Percentiles rank a stretch among this genome's conserved stretches.
phyloP scores from a whole-genome alignment of 1,140 invertebrate genomes.

The Orchesella cincta region DNA sequence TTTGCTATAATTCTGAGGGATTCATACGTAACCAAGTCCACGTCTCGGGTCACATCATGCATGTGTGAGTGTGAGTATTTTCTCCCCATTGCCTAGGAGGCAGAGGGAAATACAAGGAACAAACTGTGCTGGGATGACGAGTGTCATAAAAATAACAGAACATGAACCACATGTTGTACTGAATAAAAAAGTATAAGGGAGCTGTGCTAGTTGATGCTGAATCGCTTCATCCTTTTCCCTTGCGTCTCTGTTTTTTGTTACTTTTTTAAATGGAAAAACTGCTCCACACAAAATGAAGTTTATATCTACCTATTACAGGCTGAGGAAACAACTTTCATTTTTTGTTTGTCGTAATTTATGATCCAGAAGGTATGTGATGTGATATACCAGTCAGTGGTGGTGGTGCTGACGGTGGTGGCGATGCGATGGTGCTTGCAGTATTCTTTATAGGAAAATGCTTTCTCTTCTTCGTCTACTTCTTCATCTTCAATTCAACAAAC shows the following conservation, averaged over 20 bases:
- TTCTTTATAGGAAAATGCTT: background rate
- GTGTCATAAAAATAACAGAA: background rate
- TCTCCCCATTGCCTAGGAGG: too few species aligned
- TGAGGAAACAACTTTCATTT: background rate
- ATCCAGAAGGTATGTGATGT: slow-evolving; percentile 13
- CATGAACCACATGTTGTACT: background rate
- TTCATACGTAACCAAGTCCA: too few species aligned
- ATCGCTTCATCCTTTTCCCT: too few species aligned
- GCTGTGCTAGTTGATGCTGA: too few species aligned
- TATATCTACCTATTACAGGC: too few species aligned
- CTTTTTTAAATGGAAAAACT: background rate
- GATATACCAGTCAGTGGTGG: background rate
- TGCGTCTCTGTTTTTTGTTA: background rate
- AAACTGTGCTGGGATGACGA: too few species aligned
- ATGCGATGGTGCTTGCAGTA: background rate
- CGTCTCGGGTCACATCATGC: too few species aligned
- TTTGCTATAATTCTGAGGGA: too few species aligned
- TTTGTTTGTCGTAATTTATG: slow-evolving; percentile 5
- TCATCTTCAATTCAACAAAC: background rate
- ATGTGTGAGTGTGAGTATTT: too few species aligned
- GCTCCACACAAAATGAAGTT: background rate
- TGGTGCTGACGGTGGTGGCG: background rate
- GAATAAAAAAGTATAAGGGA: too few species aligned
- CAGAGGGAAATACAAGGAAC: too few species aligned
- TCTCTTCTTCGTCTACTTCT: background rate